Conservation (phyloP, 1,140 invertebrate genomes). For the Hylyphantes graminicola region DNA sequence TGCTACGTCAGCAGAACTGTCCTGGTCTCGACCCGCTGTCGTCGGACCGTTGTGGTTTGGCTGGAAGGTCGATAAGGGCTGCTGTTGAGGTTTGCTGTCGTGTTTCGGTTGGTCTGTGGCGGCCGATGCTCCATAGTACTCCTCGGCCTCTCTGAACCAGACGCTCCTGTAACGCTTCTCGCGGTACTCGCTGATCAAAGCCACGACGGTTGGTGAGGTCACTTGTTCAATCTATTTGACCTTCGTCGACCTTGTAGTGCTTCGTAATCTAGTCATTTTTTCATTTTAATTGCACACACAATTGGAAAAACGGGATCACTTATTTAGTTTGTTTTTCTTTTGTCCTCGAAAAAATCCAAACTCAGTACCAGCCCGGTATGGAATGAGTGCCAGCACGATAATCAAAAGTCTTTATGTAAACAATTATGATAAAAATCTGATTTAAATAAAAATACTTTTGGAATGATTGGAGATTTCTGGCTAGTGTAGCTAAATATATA, state of each 20-base stretch:
- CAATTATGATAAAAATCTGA: no score
- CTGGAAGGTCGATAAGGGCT: background rate
- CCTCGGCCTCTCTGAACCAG: slow-evolving; percentile 41
- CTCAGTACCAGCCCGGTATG: background rate
- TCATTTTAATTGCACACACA: background rate
- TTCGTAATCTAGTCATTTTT: background rate
- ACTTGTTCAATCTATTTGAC: no score
- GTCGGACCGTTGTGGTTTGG: slow-evolving; percentile 6
- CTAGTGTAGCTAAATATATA: no score
- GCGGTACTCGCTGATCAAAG: slow-evolving; percentile 54
- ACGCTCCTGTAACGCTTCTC: slow-evolving; percentile 49
- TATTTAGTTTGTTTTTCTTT: background rate
- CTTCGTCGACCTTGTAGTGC: background rate
- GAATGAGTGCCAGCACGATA: background rate
- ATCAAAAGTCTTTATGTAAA: no score
- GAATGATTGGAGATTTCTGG: no score
- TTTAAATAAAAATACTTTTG: no score
- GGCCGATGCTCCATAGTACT: slow-evolving; percentile 2
- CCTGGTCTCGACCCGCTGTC: background rate
- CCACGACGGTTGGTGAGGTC: slow-evolving; percentile 25
- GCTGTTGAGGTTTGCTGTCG: background rate
- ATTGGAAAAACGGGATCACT: no score
- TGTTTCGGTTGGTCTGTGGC: slow-evolving; percentile 7
- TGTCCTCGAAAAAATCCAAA: background rate
- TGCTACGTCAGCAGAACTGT: background rate